Base-by-base conservation (phyloP, 2,113 vertebrate genomes). In the Aphelocoma coerulescens region DNA sequence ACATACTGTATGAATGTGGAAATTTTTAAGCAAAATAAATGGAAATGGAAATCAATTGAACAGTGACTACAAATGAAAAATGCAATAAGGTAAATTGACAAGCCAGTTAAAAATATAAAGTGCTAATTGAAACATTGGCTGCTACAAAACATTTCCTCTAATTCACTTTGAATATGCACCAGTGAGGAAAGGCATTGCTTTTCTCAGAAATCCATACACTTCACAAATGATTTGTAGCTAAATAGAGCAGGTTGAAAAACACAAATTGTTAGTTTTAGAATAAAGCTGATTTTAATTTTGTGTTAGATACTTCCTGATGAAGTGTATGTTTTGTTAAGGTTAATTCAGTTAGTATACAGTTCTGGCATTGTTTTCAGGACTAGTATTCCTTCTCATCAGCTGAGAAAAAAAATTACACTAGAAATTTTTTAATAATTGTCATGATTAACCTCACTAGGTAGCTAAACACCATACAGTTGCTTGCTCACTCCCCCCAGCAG, bases 381-480 rank as follows among this genome's bases (percentile, higher is more conserved):
- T 62, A 49, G 13, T 37, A n/a, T 69, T 74, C 5, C 18, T 78
- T 73, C 26, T 85, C 16, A 51, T 24, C 33, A 67, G 3, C 28
- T 62, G 35, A 77, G 13, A 61, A 80, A 85, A 94, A 20, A 39
- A 66, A 73, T 33, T 33, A 43, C 8, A 18, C 9, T 28, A 26
- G 13, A 51, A 43, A 12, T 33, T 43, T 68, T 49, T 23, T 4
- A 66, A 33, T 57, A 82, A 27, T 39, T 81, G 5, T 41, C 3
- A 3, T 59, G 5, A 33, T 85, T 78, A 77, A 65, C 6, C 11
- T 19, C n/a, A 58, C 3, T 27, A 19, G 4, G 11, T 41, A 88
- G 3, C 11, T 66, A 48, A 77, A 16, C 1, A 37, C 7, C 24
- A n/a, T 3, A 5, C 1, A 54, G 28, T 6, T 0, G 0, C 7